Conservation (phyloP, 2,797 vertebrate species). For the Peromyscus nudipes region DNA sequence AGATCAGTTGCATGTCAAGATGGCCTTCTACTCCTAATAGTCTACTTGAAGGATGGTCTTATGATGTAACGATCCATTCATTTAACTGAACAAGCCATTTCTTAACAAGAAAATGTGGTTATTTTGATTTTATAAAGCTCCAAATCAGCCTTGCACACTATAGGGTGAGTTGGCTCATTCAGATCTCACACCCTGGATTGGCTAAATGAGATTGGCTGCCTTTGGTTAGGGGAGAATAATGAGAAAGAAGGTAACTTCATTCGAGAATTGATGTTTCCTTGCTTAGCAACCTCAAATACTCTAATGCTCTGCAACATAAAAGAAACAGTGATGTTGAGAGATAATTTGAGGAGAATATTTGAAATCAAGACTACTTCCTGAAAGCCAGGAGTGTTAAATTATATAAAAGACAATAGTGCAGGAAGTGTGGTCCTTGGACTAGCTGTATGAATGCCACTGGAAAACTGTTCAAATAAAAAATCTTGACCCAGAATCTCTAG, state of each 20-base stretch:
- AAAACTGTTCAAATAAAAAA: not conserved
- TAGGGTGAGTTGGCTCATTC: constrained; percentile 32
- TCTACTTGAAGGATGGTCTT: constrained; percentile 14
- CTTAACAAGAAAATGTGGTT: constrained; percentile 12
- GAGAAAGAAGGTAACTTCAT: not conserved
- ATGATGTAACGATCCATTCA: not conserved
- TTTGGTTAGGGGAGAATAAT: not conserved
- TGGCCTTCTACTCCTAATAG: not conserved
- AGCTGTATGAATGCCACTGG: not conserved
- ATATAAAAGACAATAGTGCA: not conserved
- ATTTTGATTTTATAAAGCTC: not conserved
- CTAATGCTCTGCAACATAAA: not conserved
- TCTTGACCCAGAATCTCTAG: not conserved
- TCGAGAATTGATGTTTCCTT: not conserved
- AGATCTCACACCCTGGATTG: not conserved
- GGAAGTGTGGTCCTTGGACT: not conserved
- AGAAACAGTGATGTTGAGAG: not conserved
- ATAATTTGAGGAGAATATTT: not conserved
- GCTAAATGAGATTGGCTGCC: not conserved
- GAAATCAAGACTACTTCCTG: not conserved
- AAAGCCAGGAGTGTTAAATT: not conserved
- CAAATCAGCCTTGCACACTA: not conserved
- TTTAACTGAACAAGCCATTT: constrained; percentile 4
- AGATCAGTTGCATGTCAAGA: not conserved
- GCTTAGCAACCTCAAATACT: not conserved